These are phyloP conservation scores for Romanomermis culicivorax DNA, from an alignment of 2,888 invertebrate genomes.

Conservation along the genomic window DNA sequence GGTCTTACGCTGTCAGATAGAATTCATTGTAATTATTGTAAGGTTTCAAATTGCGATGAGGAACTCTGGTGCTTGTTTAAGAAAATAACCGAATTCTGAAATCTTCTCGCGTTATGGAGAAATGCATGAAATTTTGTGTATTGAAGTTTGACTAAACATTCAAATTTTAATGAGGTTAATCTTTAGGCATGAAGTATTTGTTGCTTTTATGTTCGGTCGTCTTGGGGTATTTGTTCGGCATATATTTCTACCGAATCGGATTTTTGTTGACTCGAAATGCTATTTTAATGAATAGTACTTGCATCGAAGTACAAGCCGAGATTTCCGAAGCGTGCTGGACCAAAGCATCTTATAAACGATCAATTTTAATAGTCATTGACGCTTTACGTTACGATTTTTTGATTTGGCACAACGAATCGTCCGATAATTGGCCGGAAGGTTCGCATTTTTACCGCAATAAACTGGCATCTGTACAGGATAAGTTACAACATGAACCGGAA, in stretches of 20 bases:
- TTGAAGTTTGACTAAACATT: too few species aligned
- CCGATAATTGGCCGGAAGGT: constrained; percentile 9
- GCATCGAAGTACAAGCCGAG: constrained; percentile 12
- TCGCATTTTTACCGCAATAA: constrained; percentile 3
- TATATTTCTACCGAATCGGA: constrained; percentile 14
- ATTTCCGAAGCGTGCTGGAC: constrained; percentile 28
- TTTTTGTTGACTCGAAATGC: constrained; percentile 22
- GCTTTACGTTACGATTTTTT: constrained; percentile 27
- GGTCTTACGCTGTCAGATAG: too few species aligned
- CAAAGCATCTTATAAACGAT: constrained; percentile 25
- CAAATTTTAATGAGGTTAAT: too few species aligned
- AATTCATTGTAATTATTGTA: too few species aligned
- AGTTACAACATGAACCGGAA: constrained; percentile 12
- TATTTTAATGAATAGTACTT: constrained; percentile 13
- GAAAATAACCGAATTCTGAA: too few species aligned
- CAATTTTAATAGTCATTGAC: constrained; percentile 32
- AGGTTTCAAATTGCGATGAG: too few species aligned
- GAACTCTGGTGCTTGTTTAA: too few species aligned
- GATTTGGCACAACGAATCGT: constrained; percentile 7
- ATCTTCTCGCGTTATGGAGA: too few species aligned
- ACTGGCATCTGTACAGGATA: constrained; percentile 15
- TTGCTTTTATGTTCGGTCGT: neutral
- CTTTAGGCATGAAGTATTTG: constrained; percentile 2
- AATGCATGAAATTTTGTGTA: too few species aligned
- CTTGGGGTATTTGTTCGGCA: neutral